Evolutionary conservation across 37 sponge, comb jelly and placozoan species (phyloP), one percentile per base, ranked within the genome.

Genomic region (Halisarca cf. caerulea): DNA sequence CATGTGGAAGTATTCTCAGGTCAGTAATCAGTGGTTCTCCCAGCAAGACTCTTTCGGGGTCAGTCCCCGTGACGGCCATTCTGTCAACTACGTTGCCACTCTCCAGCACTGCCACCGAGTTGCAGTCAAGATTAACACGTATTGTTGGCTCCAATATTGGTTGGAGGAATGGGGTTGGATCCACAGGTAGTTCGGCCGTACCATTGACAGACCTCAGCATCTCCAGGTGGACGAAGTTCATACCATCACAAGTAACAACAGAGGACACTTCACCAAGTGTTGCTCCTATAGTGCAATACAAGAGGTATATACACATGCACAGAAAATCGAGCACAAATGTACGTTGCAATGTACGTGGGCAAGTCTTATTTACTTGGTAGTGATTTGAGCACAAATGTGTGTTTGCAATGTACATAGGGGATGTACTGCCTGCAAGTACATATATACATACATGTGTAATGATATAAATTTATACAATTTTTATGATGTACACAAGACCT

Each of bases 151-250:
- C 58, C 39, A 75, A 21, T 27, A 64, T 53, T 18, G 87, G 90
- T 37, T 86, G 89, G 0, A 94, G 82, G 62, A 94, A 91, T 42
- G 81, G 86, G 21, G 92, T 83, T 8, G 95, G 95, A 78, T 94
- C 85, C 4, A 90, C n/a, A 5, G 72, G 36, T 23, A 44, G 7
- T 33, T 84, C 79, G 4, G 30, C 8, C 40, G 27, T 53, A 15
- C 83, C 75, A 2, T 84, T 51, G 24, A 81, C 23, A 1, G 43
- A 71, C 69, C 88, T 88, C 83, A 53, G 64, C 18, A 81, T 69
- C 55, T 89, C 91, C 15, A 91, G 38, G 38, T 94, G 95, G 25
- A 94, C 79, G 54, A 61, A 86, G 32, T 42, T 51, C 20, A 47
- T 41, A 0, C 58, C 71, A 54, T n/a, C 30, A 24, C 28, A 25